Base-by-base conservation (phyloP, 1,140 invertebrate genomes). In the Adoxophyes honmai region DNA sequence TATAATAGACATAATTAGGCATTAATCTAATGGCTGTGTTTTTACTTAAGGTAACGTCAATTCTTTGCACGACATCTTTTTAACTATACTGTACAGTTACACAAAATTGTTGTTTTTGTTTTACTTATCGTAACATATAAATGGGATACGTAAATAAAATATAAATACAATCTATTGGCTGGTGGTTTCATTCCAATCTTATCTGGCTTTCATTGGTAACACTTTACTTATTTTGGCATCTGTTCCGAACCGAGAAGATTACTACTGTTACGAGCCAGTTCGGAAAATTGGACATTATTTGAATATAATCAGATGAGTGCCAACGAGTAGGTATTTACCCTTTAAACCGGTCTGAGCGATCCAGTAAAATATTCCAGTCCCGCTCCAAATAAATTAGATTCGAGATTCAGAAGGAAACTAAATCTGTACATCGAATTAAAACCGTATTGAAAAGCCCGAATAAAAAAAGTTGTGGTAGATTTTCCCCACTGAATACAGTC, bases 11-110 rank as follows among this genome's bases (percentile, higher is more conserved):
- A 73, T 64, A 64, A 42, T 73, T 81, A 78, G 70, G 69, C 73
- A 67, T 79, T 83, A 84, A 87, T 78, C 71, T 82, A 44, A 85
- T 84, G 84, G 81, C 80, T 84, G 84, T 87, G 84, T 87, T 84
- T 65, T 87, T 79, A 85, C 77, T 73, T 81, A 78, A 81, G 70
- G 67, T 80, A 78, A 78, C 65, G 80, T 85, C 81, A 87, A 87
- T 84, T 85, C 79, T 78, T 77, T 85, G 83, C 81, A 85, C 81
- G 66, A 78, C 77, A 79, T 85, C 80, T 82, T 77, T 72, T 76
- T 62, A 81, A 73, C 61, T 75, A 59, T 78, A 69, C 61, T 85
- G 78, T 86, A 86, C 74, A 81, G 75, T 80, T 57, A 72, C 77
- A 76, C 68, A 56, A 64, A 68, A 72, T 64, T 55, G 73, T 75